These are phyloP conservation scores for Drosophila nikananu DNA, from an alignment of 1,140 invertebrate genomes.

Conservation along the genomic window DNA sequence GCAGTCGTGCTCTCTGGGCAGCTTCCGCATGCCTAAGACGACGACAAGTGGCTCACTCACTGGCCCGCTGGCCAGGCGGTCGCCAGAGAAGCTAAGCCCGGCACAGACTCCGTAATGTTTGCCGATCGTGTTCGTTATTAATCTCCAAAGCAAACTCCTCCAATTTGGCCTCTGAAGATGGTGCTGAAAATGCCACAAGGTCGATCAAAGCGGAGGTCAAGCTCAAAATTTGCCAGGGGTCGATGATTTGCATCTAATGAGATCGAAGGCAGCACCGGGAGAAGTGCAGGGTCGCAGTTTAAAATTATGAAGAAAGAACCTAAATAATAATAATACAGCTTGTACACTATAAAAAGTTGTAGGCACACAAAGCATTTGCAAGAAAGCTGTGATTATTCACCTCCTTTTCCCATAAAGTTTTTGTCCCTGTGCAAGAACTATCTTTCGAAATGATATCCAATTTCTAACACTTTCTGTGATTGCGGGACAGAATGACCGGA, in stretches of 20 bases:
- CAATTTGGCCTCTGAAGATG: conserved; percentile 42
- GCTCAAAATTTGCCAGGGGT: conserved; percentile 24
- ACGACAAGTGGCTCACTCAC: conserved; percentile 67
- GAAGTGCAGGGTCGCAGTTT: background rate
- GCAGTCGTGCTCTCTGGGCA: conserved; percentile 63
- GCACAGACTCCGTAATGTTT: conserved; percentile 66
- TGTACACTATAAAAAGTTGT: too few species aligned
- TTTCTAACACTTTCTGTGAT: conserved; percentile 32
- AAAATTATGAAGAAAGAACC: background rate
- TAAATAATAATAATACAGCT: too few species aligned
- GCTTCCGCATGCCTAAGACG: conserved; percentile 67
- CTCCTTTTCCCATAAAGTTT: background rate
- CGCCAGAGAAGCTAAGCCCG: conserved; percentile 21
- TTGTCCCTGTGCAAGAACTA: background rate
- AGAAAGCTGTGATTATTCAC: too few species aligned
- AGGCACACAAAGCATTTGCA: too few species aligned
- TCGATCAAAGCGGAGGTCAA: conserved; percentile 30
- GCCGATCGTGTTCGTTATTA: conserved; percentile 72
- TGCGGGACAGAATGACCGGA: conserved; percentile 13
- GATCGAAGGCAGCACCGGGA: background rate
- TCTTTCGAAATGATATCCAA: background rate
- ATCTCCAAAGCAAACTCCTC: conserved; percentile 53
- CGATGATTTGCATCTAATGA: conserved; percentile 35
- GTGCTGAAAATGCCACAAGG: conserved; percentile 45
- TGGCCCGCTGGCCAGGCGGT: conserved; percentile 19